Percentiles rank a stretch among this genome's conserved stretches.
phyloP scores from a whole-genome alignment of 2,888 invertebrate genomes.

The Cantharis rufa region DNA sequence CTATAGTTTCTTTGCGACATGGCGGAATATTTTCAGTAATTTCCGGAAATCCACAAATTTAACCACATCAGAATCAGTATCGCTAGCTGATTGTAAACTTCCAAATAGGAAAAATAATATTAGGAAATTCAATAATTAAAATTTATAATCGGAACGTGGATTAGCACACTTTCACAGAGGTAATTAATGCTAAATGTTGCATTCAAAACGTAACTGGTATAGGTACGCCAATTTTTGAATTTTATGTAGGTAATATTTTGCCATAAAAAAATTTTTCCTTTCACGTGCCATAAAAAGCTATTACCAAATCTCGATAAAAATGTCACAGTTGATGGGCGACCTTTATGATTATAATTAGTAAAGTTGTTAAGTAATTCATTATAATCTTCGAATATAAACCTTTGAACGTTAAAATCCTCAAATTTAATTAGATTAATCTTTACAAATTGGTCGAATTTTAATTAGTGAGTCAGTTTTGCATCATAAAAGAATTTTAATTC shows the following conservation, averaged over 20 bases:
- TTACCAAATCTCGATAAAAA: neutral
- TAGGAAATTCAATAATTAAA: neutral
- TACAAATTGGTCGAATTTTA: neutral
- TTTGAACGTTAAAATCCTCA: neutral
- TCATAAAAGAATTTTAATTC: neutral
- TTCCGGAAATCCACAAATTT: neutral
- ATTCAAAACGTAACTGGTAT: neutral
- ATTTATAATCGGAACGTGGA: neutral
- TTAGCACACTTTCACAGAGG: neutral
- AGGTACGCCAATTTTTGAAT: neutral
- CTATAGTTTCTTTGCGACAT: no score
- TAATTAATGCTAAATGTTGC: neutral
- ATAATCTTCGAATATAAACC: neutral
- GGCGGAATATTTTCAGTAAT: no score
- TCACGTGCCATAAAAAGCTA: neutral
- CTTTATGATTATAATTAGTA: neutral
- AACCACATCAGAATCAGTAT: neutral
- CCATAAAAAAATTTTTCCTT: neutral
- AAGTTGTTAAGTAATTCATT: neutral
- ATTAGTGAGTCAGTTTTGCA: neutral
- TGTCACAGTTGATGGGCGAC: neutral
- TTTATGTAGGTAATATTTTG: neutral
- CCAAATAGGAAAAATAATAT: neutral
- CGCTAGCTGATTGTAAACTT: neutral
- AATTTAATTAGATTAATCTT: neutral